Evolutionary conservation across 2,888 invertebrate species (phyloP).

Genomic region (Caenorhabditis sp.): DNA sequence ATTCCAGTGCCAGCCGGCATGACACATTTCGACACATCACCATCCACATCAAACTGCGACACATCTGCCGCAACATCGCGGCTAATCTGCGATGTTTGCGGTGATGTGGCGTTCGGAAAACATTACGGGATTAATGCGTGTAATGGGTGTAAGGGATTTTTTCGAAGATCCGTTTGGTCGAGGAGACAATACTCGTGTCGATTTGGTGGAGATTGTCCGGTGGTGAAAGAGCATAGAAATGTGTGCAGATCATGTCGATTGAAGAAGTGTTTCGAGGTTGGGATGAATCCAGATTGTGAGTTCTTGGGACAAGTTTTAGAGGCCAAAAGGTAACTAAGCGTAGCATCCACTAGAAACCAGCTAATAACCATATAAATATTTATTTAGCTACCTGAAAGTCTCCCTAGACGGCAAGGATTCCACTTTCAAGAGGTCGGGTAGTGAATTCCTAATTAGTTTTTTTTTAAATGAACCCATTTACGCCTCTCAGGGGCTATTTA

Average conservation of each 20-base stretch:
- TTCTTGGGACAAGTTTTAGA: slow-evolving; percentile 10
- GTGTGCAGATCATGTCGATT: slow-evolving; percentile 64
- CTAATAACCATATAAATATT: too few relatives aligned
- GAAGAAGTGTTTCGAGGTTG: slow-evolving; percentile 65
- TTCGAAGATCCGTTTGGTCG: slow-evolving; percentile 57
- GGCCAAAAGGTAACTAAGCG: too few relatives aligned
- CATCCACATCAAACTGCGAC: slow-evolving; percentile 1
- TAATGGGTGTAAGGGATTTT: slow-evolving; percentile 60
- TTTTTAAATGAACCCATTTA: too few relatives aligned
- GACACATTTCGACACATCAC: slow-evolving; percentile 10
- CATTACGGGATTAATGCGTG: slow-evolving; percentile 61
- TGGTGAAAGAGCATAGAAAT: slow-evolving; percentile 64
- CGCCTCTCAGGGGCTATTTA: too few relatives aligned
- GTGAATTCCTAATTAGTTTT: too few relatives aligned
- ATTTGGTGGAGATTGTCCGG: slow-evolving; percentile 64
- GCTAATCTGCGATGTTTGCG: slow-evolving; percentile 55
- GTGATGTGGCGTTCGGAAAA: slow-evolving; percentile 58
- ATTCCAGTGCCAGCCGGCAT: neutral
- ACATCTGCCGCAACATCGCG: slow-evolving; percentile 33
- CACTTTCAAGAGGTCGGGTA: too few relatives aligned
- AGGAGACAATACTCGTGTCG: slow-evolving; percentile 63
- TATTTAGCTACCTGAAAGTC: too few relatives aligned
- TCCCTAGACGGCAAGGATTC: too few relatives aligned
- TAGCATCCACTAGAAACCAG: too few relatives aligned
- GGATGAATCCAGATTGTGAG: slow-evolving; percentile 66